A percentile compares a stretch with the other conserved stretches of the same genome.
Evolutionary conservation across 2,888 invertebrate species (phyloP).

Genomic region (Rhopalosiphum nymphaeae): DNA sequence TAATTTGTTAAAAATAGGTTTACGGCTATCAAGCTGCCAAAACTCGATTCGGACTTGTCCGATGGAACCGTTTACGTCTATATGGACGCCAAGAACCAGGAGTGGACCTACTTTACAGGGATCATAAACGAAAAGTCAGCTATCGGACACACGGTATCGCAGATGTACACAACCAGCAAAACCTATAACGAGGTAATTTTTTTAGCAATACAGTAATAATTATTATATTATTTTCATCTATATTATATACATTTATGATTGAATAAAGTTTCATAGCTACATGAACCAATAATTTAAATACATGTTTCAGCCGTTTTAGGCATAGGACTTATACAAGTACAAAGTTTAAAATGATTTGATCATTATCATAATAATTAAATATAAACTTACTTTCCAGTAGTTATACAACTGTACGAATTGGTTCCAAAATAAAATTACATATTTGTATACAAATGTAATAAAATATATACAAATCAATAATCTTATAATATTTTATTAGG

Average conservation of each 20-base stretch:
- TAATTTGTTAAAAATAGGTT: conserved; percentile 77
- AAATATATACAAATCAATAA: no score
- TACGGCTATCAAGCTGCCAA: conserved; percentile 74
- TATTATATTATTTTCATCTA: background rate
- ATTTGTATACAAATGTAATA: no score
- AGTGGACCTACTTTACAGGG: conserved; percentile 34
- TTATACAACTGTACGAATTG: no score
- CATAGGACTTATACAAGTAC: no score
- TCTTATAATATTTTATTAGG: no score
- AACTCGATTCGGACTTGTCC: conserved; percentile 72
- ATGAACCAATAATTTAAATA: background rate
- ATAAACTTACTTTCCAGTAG: no score
- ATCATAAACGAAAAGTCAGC: conserved; percentile 43
- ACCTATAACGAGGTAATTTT: conserved; percentile 46
- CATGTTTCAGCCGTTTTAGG: background rate
- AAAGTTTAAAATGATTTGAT: no score
- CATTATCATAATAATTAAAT: no score
- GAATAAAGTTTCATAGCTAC: background rate
- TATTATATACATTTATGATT: background rate
- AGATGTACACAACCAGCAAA: conserved; percentile 24
- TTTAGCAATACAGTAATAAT: background rate
- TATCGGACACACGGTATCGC: conserved; percentile 32
- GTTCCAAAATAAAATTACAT: no score
- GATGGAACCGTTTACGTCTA: conserved; percentile 80
- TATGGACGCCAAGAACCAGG: conserved; percentile 70